Evolutionary conservation across 1,140 invertebrate species (phyloP), one percentile per base, ranked within the genome.

Genomic region (Drosophila suzukii): DNA sequence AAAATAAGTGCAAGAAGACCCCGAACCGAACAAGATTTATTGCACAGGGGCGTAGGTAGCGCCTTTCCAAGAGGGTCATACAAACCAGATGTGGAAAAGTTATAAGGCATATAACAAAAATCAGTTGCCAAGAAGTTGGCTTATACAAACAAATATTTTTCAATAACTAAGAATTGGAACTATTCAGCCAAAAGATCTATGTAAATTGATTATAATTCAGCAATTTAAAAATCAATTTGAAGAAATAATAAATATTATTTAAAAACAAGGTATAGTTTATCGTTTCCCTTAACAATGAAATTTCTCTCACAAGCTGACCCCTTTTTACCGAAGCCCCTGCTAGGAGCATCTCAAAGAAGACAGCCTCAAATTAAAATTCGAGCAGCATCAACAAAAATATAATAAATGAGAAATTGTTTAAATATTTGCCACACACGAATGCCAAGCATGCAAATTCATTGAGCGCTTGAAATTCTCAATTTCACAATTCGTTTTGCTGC

Each of bases 361-460:
- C 34, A 20, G 41, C 27, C 41, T 20, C 39, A 78, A 57, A 63
- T 63, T 57, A 63, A 78, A 65, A 58, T 62, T 78, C 49, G 38
- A 24, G 54, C 62, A 63, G 76, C 50, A 60, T 60, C 51, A 60
- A 46, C 44, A 39, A 54, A 72, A 63, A 46, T 47, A 46, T 57
- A 61, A 62, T 60, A 55, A 68, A 58, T 55, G 41, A 34, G 65
- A 70, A 77, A 76, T 62, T 59, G 65, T 78, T 78, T 61, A 61
- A 73, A 65, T 50, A 78, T 80, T 80, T 80, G 63, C 43, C 57
- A 75, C 77, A 80, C 77, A 75, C 70, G 62, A 70, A 71, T 56
- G 75, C 38, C 36, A 13, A 43, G 56, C 56, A 74, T 72, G 66
- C 61, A 74, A 75, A 75, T 75, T 80, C 65, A 39, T 63, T 50